phyloP scores from a whole-genome alignment of 2,797 vertebrate genomes.

The Enteromius mattozi region DNA sequence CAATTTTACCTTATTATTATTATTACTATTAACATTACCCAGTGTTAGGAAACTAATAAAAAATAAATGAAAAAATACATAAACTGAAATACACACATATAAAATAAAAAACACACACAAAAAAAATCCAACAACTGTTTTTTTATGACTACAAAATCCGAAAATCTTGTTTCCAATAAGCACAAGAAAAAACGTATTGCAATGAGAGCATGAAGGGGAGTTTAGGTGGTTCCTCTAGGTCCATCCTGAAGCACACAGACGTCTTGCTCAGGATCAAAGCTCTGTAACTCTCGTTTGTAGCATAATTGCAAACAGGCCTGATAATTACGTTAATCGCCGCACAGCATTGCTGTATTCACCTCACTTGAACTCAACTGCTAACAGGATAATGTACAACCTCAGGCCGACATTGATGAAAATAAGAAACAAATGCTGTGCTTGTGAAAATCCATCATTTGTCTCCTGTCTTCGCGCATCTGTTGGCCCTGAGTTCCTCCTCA shows the following conservation, averaged over 20 bases:
- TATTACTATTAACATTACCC: too few relatives aligned
- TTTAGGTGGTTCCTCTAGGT: slow-evolving; percentile 15
- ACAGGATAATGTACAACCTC: slow-evolving; percentile 22
- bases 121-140: neutral
- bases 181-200: neutral
- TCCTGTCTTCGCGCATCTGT: slow-evolving; percentile 17
- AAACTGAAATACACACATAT: too few relatives aligned
- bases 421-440: slow-evolving; percentile 2
- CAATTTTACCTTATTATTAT: too few relatives aligned
- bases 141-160: neutral
- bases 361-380: slow-evolving; percentile 21
- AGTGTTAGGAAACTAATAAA: too few relatives aligned
- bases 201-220: neutral
- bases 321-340: slow-evolving; percentile 39
- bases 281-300: neutral
- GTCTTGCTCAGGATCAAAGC: slow-evolving; percentile 24
- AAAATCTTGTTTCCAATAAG: neutral
- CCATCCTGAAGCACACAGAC: slow-evolving; percentile 1
- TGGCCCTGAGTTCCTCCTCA: neutral
- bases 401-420: slow-evolving; percentile 11
- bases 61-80: too few relatives aligned
- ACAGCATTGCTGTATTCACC: slow-evolving; percentile 22
- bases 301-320: slow-evolving; percentile 20
- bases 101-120: too few relatives aligned
- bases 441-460: neutral